Conservation (phyloP, 2,797 vertebrate genomes). For the Melanotaenia nigrans region DNA sequence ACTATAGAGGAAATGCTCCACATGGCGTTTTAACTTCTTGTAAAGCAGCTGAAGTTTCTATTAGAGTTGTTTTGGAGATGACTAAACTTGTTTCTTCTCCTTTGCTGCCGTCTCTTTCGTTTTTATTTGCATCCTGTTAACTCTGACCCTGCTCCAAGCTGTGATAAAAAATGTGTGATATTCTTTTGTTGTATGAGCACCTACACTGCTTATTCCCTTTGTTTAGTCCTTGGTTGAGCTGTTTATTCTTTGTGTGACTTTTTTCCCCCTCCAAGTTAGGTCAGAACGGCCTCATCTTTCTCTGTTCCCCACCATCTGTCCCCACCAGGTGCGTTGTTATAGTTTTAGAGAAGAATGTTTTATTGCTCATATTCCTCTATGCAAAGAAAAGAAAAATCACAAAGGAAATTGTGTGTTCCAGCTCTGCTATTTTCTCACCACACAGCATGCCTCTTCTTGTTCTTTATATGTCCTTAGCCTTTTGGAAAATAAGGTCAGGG, state of each 20-base stretch:
- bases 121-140: slow-evolving; percentile 2
- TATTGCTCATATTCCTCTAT: background rate
- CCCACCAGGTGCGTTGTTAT: background rate
- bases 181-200: background rate
- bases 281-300: too few relatives aligned
- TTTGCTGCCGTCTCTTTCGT: slow-evolving; percentile 11
- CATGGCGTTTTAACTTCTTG: background rate
- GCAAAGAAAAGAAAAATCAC: background rate
- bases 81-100: background rate
- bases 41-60: background rate
- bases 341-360: background rate
- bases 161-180: background rate
- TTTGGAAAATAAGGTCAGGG: slow-evolving; percentile 36
- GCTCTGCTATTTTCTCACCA: background rate
- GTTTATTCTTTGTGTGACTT: too few relatives aligned
- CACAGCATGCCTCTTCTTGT: slow-evolving; percentile 15
- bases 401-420: background rate
- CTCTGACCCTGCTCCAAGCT: slow-evolving; percentile 3
- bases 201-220: too few relatives aligned
- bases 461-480: slow-evolving; percentile 23
- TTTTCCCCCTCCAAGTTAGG: background rate
- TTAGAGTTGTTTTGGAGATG: background rate
- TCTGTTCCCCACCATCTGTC: background rate
- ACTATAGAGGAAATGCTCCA: slow-evolving; percentile 5
- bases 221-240: background rate